Percentiles rank a stretch among this genome's conserved stretches.
These are phyloP conservation scores for Norana najaformis DNA, from an alignment of 2,888 invertebrate species.

Conservation along the genomic window DNA sequence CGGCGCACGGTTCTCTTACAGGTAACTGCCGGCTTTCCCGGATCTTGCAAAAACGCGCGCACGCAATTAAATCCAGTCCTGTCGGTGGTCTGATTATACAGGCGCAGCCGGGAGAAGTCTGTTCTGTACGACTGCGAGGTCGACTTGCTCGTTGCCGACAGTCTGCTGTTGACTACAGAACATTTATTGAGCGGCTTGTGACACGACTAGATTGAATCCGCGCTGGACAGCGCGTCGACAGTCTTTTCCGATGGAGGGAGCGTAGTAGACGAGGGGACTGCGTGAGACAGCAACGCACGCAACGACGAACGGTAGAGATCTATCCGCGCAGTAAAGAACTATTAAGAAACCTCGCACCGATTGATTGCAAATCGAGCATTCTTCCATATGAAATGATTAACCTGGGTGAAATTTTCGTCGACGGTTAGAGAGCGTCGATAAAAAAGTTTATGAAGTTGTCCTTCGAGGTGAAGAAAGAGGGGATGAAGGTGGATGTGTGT, in stretches of 20 bases:
- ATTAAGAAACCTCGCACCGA: not conserved
- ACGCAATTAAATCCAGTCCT: not conserved
- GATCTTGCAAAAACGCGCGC: not conserved
- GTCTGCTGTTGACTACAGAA: not conserved
- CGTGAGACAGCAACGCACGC: not conserved
- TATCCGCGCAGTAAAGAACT: not conserved
- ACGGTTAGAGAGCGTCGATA: not conserved
- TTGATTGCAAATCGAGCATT: not conserved
- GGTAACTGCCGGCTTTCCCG: no score
- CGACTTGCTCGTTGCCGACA: not conserved
- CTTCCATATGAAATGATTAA: not conserved
- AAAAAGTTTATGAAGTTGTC: not conserved
- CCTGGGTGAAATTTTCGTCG: not conserved
- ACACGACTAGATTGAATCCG: not conserved
- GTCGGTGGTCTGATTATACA: not conserved
- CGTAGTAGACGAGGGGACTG: not conserved
- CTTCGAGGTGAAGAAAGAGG: not conserved
- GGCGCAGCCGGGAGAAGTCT: not conserved
- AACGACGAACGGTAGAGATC: not conserved
- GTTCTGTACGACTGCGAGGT: not conserved
- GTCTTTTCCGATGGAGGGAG: not conserved
- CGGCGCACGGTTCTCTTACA: no score
- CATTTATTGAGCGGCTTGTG: slow-evolving; percentile 1
- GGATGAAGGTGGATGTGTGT: not conserved
- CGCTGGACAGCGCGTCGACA: not conserved